phyloP scores from a whole-genome alignment of 2,113 vertebrate genomes.

The Scatophagus argus region DNA sequence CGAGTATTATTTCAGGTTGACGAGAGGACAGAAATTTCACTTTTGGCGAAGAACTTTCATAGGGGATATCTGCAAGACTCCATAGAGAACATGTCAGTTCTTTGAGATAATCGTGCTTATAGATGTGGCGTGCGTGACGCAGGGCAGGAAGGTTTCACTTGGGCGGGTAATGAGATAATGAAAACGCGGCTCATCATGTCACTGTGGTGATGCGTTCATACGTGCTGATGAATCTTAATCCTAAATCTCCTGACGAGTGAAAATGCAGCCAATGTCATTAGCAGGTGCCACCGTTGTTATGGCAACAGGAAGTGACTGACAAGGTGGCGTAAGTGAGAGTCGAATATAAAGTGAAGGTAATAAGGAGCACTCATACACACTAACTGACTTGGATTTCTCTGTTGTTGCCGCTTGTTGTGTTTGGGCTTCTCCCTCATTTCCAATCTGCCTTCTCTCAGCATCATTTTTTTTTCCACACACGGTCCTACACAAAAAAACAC shows the following conservation, averaged over 20 bases:
- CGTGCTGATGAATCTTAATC: slow-evolving; percentile 65
- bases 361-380: not conserved
- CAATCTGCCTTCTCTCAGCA: not conserved
- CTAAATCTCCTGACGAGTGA: slow-evolving; percentile 55
- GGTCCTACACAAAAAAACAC: slow-evolving; percentile 23
- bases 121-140: not conserved
- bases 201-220: slow-evolving; percentile 29
- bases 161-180: slow-evolving; percentile 21
- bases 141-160: slow-evolving; percentile 4
- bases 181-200: slow-evolving; percentile 15
- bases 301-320: slow-evolving; percentile 72
- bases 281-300: slow-evolving; percentile 56
- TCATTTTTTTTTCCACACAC: slow-evolving; percentile 22
- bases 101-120: slow-evolving; percentile 9
- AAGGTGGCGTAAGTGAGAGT: slow-evolving; percentile 24
- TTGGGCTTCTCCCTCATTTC: slow-evolving; percentile 12
- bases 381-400: not conserved
- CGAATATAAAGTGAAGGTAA: slow-evolving; percentile 33
- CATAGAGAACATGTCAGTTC: not conserved
- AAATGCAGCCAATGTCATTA: slow-evolving; percentile 56
- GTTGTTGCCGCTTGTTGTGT: not conserved
- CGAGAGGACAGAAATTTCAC: slow-evolving; percentile 15
- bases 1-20: slow-evolving; percentile 26
- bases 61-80: not conserved
- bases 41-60: slow-evolving; percentile 13